phyloP scores from a whole-genome alignment of 1,140 invertebrate genomes.

The Brachionus paranguensis region DNA sequence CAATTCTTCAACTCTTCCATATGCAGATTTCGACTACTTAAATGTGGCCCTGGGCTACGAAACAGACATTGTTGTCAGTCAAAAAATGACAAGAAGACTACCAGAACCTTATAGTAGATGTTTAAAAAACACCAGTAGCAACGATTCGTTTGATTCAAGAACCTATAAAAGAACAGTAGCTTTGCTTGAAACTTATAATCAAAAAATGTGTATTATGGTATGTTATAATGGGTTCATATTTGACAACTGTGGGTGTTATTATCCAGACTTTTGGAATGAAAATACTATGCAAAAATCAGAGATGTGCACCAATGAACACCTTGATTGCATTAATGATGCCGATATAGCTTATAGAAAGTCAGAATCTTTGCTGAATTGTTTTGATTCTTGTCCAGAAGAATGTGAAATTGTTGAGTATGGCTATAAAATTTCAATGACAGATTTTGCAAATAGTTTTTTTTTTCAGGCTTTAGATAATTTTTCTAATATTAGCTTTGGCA shows the following conservation, averaged over 20 bases:
- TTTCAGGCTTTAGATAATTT: neutral
- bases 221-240: neutral
- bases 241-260: neutral
- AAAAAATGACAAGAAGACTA: neutral
- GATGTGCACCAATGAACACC: neutral
- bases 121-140: neutral
- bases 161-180: neutral
- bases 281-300: neutral
- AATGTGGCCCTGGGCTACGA: neutral
- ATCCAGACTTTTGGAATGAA: neutral
- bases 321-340: neutral
- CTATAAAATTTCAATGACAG: neutral
- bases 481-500: neutral
- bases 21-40: neutral
- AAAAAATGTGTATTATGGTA: neutral
- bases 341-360: neutral
- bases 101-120: neutral
- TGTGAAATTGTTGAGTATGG: neutral
- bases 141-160: neutral
- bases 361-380: neutral
- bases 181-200: neutral
- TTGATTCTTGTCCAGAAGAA: slow-evolving; percentile 13
- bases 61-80: neutral
- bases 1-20: neutral
- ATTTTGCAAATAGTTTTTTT: neutral